Percentiles rank a stretch among this genome's conserved stretches.
Conservation (phyloP, 2,797 vertebrate genomes). For the Chaetophractus vellerosus region DNA sequence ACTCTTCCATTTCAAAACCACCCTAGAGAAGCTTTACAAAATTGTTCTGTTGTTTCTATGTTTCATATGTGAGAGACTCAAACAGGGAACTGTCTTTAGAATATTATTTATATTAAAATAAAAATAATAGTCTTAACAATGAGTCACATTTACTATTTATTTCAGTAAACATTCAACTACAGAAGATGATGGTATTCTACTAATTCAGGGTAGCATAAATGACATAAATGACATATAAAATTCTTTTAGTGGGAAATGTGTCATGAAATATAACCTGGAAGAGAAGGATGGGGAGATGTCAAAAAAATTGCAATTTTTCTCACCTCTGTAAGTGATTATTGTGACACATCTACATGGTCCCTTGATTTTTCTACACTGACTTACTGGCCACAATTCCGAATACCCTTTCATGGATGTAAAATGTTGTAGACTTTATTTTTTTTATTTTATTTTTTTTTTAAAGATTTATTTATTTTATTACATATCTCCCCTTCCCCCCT, state of each 20-base stretch:
- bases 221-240: background rate
- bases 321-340: background rate
- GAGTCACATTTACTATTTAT: constrained; percentile 44
- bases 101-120: constrained; percentile 57
- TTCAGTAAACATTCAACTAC: constrained; percentile 10
- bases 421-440: background rate
- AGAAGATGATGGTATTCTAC: background rate
- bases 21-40: constrained; percentile 83
- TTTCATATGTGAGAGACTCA: constrained; percentile 43
- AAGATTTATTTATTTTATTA: no score
- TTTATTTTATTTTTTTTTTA: no score
- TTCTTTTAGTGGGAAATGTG: background rate
- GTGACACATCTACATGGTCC: background rate
- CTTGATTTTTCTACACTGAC: background rate
- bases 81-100: background rate
- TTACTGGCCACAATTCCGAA: background rate
- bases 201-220: constrained; percentile 43
- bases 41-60: constrained; percentile 58
- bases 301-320: background rate
- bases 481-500: no score
- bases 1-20: constrained; percentile 85
- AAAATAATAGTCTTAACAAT: constrained; percentile 62
- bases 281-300: background rate
- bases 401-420: background rate
- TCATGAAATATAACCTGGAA: background rate